These are phyloP conservation scores for Henricia sp. DNA, from an alignment of 53 echinoderm and acorn worm species.

Conservation along the genomic window DNA sequence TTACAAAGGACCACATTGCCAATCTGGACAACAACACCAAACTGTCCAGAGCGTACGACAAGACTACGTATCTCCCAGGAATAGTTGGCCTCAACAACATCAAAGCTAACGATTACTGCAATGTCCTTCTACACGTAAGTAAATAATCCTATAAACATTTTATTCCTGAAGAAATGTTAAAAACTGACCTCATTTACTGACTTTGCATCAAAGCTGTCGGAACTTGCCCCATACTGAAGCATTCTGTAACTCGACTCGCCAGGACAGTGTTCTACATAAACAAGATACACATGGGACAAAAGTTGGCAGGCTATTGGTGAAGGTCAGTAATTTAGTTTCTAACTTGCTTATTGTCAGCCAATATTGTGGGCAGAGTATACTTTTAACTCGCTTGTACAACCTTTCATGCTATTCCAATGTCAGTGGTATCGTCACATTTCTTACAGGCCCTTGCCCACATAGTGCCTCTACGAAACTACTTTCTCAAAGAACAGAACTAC, in stretches of 20 bases:
- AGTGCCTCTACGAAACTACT: slow-evolving; percentile 84
- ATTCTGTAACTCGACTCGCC: no score
- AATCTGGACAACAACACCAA: slow-evolving; percentile 79
- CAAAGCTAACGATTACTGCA: slow-evolving; percentile 99
- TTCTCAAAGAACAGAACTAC: slow-evolving; percentile 92
- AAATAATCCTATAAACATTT: no score
- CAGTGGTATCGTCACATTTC: no score
- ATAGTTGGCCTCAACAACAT: slow-evolving; percentile 98
- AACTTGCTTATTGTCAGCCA: background rate
- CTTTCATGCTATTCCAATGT: no score
- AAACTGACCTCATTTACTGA: no score
- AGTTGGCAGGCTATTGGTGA: no score
- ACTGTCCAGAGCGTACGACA: slow-evolving; percentile 81
- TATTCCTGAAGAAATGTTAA: no score
- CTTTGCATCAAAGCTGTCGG: no score
- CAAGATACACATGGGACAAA: no score
- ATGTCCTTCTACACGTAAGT: slow-evolving; percentile 96
- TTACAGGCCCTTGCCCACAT: slow-evolving; percentile 88
- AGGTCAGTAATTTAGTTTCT: background rate
- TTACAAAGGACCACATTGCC: slow-evolving; percentile 69
- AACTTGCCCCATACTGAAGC: no score
- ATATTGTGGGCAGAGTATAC: background rate
- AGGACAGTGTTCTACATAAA: no score
- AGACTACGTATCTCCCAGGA: slow-evolving; percentile 83
- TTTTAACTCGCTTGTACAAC: no score